Percentiles rank a stretch among this genome's conserved stretches.
Evolutionary conservation across 2,113 vertebrate genomes (phyloP).

Genomic region (Oryzias javanicus): DNA sequence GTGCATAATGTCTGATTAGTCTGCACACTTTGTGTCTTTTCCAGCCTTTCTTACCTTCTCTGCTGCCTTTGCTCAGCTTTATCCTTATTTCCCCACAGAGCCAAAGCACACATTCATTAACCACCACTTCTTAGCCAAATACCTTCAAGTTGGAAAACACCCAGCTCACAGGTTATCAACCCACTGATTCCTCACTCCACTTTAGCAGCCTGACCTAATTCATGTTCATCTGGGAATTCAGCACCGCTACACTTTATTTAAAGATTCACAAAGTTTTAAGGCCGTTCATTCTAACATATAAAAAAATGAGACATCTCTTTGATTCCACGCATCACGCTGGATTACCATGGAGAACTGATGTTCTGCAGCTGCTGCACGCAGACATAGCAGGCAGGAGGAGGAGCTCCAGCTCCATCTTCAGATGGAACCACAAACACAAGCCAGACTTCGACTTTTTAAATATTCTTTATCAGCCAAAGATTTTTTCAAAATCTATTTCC

Average conservation of each 20-base stretch:
- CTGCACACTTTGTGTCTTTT: slow-evolving; percentile 43
- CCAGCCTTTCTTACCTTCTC: slow-evolving; percentile 18
- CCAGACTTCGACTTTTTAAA: no score
- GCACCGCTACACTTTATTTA: background rate
- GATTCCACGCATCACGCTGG: slow-evolving; percentile 26
- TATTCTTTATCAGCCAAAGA: no score
- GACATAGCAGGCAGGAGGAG: slow-evolving; percentile 12
- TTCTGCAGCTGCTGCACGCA: slow-evolving; percentile 49
- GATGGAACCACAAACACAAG: no score
- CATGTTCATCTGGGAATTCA: slow-evolving; percentile 22
- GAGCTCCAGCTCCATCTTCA: no score
- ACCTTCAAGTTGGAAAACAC: slow-evolving; percentile 39
- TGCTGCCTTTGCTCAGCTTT: slow-evolving; percentile 14
- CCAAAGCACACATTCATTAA: background rate
- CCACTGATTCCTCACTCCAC: slow-evolving; percentile 35
- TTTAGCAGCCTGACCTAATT: slow-evolving; percentile 23
- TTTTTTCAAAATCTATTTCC: no score
- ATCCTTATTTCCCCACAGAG: background rate
- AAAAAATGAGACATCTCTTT: slow-evolving; percentile 32
- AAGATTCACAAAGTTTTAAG: slow-evolving; percentile 20
- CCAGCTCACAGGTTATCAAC: slow-evolving; percentile 36
- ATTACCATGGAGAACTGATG: slow-evolving; percentile 44
- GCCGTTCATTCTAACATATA: slow-evolving; percentile 27
- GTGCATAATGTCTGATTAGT: slow-evolving; percentile 43
- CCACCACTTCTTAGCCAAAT: slow-evolving; percentile 36